Conservation (phyloP, 2,113 vertebrate species). For the Ia io region DNA sequence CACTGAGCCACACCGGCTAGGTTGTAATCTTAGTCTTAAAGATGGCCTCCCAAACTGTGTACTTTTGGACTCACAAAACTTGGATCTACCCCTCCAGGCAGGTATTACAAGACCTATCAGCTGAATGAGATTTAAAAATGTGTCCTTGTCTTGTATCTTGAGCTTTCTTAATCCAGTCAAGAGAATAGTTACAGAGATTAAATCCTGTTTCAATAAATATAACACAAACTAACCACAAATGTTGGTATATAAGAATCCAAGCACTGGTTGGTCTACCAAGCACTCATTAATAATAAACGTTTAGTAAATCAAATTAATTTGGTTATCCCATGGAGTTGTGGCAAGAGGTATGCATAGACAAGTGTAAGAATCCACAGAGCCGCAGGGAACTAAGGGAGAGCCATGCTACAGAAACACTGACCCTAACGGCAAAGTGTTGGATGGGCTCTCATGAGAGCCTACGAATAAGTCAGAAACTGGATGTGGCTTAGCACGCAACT, state of each 20-base stretch:
- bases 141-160: background rate
- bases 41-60: background rate
- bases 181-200: background rate
- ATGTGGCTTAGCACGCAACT: background rate
- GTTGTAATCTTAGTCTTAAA: background rate
- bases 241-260: background rate
- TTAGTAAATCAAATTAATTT: background rate
- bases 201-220: background rate
- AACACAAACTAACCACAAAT: constrained; percentile 30
- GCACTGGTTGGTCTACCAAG: background rate
- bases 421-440: background rate
- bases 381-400: background rate
- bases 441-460: background rate
- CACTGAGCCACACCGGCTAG: no score
- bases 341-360: background rate
- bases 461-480: background rate
- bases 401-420: background rate
- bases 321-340: background rate
- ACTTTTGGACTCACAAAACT: background rate
- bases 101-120: background rate
- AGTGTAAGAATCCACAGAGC: background rate
- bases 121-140: constrained; percentile 17
- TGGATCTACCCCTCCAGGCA: background rate
- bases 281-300: constrained; percentile 16
- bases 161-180: background rate